Conservation (phyloP, 2,113 vertebrate genomes). For the Callipepla squamata region DNA sequence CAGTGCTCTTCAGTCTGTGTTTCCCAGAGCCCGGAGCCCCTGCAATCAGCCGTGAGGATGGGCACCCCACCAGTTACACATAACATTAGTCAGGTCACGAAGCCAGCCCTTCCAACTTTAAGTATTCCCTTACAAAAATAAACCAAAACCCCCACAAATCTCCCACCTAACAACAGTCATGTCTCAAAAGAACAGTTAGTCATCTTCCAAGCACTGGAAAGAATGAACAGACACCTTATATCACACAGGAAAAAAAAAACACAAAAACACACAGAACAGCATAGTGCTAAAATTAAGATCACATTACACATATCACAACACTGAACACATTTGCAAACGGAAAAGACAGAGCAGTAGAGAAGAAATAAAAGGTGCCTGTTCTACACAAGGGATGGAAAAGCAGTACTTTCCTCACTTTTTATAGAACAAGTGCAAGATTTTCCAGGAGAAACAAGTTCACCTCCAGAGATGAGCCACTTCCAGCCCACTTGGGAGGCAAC, state of each 20-base stretch:
- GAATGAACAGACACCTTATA: background rate
- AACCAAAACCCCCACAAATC: background rate
- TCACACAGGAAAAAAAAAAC: background rate
- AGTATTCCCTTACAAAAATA: background rate
- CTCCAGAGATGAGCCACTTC: background rate
- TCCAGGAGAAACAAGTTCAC: background rate
- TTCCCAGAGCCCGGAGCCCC: background rate
- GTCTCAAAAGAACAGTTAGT: background rate
- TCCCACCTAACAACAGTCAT: background rate
- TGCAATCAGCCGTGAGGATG: fast-evolving
- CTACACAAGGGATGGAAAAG: fast-evolving
- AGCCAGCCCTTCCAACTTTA: background rate
- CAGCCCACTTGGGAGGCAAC: fast-evolving
- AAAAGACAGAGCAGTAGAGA: background rate
- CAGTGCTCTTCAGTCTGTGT: background rate
- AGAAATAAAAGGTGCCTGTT: background rate
- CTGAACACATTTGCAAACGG: background rate
- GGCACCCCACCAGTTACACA: background rate
- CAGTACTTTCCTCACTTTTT: background rate
- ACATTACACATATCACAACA: background rate
- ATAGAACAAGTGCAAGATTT: background rate
- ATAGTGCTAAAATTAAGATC: background rate
- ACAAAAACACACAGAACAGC: background rate
- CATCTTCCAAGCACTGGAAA: background rate
- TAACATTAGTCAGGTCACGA: background rate